Conservation (phyloP, 2,113 vertebrate genomes). For the Verasper variegatus region DNA sequence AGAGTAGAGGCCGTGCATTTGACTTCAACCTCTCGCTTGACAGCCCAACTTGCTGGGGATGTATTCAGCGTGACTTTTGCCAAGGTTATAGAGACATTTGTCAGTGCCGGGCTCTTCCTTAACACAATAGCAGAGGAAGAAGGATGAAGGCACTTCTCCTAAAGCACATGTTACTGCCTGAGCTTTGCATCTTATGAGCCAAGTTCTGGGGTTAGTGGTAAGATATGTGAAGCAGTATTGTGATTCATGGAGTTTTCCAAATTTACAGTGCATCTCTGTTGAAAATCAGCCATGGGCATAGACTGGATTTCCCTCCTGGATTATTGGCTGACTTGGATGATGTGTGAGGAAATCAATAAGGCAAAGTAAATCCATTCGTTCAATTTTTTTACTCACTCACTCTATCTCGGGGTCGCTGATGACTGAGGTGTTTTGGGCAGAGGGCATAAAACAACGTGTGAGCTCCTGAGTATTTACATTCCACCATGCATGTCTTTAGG, state of each 20-base stretch:
- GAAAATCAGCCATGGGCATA: neutral
- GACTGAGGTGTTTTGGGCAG: neutral
- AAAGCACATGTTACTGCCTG: conserved; percentile 25
- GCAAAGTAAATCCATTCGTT: conserved; percentile 14
- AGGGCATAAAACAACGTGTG: neutral
- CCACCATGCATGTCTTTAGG: conserved; percentile 6
- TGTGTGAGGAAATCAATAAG: conserved; percentile 29
- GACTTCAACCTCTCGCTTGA: conserved; percentile 56
- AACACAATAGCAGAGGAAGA: conserved; percentile 50
- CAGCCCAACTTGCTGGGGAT: conserved; percentile 53
- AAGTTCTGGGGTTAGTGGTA: neutral
- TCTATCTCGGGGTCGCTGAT: conserved; percentile 11
- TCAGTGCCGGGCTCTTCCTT: conserved; percentile 48
- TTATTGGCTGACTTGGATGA: conserved; percentile 14
- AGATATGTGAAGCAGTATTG: neutral
- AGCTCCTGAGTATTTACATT: conserved; percentile 19
- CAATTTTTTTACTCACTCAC: neutral
- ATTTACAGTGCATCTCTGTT: neutral
- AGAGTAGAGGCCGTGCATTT: conserved; percentile 33
- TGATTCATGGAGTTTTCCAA: conserved; percentile 12
- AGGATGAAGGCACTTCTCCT: conserved; percentile 32
- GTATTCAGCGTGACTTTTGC: conserved; percentile 61
- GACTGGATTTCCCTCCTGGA: neutral
- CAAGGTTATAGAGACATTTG: conserved; percentile 69
- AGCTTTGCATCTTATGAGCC: conserved; percentile 22